Base-by-base conservation (phyloP, 2,113 vertebrate genomes). In the Formicarius rufipectus region DNA sequence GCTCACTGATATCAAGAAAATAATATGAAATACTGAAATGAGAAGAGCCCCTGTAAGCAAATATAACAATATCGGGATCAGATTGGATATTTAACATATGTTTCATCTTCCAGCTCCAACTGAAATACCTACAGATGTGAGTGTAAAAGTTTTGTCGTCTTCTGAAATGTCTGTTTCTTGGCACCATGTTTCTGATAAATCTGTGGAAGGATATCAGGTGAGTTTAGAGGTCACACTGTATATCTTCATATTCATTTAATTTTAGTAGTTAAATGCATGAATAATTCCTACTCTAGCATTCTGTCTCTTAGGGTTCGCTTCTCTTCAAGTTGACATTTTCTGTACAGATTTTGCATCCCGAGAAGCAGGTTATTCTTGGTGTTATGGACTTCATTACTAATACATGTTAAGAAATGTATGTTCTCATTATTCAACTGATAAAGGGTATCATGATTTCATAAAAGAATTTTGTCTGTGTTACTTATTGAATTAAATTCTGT, bases 141-240 rank as follows among this genome's bases (percentile, higher is more conserved):
- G 97, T 0, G 95, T 97, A 62, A 98, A 96, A 97, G 98, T 98
- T 39, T 79, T 99, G 31, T 99, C 99, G 9, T 99, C 99, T 87
- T 99, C 98, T 56, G 98, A 99, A 84, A 99, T 98, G 69, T 97
- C 98, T 24, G 98, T 99, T 84, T 98, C 95, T 79, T 99, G 99
- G 99, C 94, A 97, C 30, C 98, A 98, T 21, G 96, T 99, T 78
- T 21, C 97, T 66, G 98, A 98, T 92, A 97, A 97, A 89, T 98
- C 98, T 40, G 95, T 99, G 58, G 98, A 99, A 76, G 99, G 99
- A 60, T 99, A 99, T 95, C 98, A 99, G 98, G 99, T 99, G 67
- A 97, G 98, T 96, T 87, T 42, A 83, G 55, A 73, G 77, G 60
- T 27, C 37, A 40, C 56, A 42, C n/a, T 50, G 15, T 69, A 14